Percentiles rank a stretch among this genome's conserved stretches.
These are phyloP conservation scores for Athetis lepigone DNA, from an alignment of 2,888 invertebrate species.

Conservation along the genomic window DNA sequence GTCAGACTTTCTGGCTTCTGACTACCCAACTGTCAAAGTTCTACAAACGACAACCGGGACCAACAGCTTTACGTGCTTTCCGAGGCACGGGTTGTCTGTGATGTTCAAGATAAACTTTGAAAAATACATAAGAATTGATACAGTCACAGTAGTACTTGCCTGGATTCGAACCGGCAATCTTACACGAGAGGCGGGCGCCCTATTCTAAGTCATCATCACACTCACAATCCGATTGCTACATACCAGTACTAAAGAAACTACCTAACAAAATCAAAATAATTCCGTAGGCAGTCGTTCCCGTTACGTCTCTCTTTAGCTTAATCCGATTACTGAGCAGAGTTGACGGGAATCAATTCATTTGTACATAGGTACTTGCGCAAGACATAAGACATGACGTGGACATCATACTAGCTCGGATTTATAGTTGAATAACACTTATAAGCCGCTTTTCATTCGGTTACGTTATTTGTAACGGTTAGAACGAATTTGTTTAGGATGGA, in stretches of 20 bases:
- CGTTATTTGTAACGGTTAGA: slow-evolving; percentile 74
- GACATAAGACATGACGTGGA: slow-evolving; percentile 64
- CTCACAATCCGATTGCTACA: not conserved
- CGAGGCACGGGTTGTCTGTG: no score
- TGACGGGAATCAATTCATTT: slow-evolving; percentile 82
- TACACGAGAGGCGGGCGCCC: no score
- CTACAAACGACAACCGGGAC: no score
- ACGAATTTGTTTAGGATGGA: slow-evolving; percentile 50
- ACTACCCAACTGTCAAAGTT: no score
- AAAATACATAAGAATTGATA: no score
- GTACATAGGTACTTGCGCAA: slow-evolving; percentile 75
- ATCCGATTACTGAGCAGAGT: slow-evolving; percentile 84
- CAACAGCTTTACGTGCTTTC: no score
- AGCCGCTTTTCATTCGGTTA: slow-evolving; percentile 77
- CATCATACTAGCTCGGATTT: slow-evolving; percentile 62
- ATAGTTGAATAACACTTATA: slow-evolving; percentile 76
- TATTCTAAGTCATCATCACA: no score
- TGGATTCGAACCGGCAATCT: no score
- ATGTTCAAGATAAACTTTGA: no score
- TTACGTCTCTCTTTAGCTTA: slow-evolving; percentile 82
- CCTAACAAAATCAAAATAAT: slow-evolving; percentile 54
- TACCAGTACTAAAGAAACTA: slow-evolving; percentile 6
- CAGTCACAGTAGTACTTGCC: no score
- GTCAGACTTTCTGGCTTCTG: no score
- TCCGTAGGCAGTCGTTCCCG: slow-evolving; percentile 67